A percentile compares a stretch with the other conserved stretches of the same genome.
phyloP scores from a whole-genome alignment of 2,113 vertebrate species.

The Tychaedon coryphoeus region DNA sequence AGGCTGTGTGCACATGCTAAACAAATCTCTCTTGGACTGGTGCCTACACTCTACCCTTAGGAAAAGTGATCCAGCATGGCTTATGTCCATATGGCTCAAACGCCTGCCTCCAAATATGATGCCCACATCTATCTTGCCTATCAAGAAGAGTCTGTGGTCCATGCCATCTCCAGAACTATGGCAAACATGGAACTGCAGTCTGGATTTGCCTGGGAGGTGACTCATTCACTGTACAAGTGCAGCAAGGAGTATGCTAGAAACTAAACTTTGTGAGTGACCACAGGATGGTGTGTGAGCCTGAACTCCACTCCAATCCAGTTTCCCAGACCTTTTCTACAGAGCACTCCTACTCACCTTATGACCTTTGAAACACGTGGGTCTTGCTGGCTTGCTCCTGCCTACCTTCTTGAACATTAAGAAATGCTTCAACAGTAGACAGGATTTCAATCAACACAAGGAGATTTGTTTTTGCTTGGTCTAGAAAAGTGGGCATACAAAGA shows the following conservation, averaged over 20 bases:
- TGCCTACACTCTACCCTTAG: neutral
- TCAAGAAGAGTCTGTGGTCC: neutral
- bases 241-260: neutral
- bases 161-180: neutral
- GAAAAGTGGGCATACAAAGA: neutral
- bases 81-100: neutral
- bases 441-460: neutral
- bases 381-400: neutral
- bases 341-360: neutral
- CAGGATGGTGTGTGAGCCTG: neutral
- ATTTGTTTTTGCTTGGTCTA: neutral
- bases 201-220: neutral
- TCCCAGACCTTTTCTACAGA: neutral
- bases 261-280: neutral
- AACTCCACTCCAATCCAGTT: neutral
- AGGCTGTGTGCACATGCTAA: neutral
- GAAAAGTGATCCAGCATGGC: neutral
- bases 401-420: neutral
- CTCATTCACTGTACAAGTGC: neutral
- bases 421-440: neutral
- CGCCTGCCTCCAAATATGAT: neutral
- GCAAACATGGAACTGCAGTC: neutral
- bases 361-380: neutral
- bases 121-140: neutral
- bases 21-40: neutral